These are phyloP conservation scores for Acanthosepion pharaonis DNA, from an alignment of 2,888 invertebrate genomes.

Conservation along the genomic window DNA sequence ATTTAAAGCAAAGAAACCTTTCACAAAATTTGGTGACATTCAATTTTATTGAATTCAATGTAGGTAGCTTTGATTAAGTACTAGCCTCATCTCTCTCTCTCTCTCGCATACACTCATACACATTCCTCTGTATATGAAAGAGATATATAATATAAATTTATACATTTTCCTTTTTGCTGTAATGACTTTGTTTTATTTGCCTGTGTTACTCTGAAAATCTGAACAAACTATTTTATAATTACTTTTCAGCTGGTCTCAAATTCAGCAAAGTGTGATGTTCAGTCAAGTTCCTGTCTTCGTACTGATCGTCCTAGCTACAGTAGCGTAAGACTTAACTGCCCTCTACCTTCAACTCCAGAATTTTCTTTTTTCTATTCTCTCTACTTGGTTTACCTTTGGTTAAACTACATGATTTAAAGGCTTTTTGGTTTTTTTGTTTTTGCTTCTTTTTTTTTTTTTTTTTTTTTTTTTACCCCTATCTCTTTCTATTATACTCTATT, in stretches of 20 bases:
- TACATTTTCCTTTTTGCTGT: background rate
- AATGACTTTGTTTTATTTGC: conserved; percentile 23
- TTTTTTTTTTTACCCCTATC: background rate
- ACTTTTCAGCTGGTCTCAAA: conserved; percentile 67
- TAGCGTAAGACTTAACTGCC: conserved; percentile 33
- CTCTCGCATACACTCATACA: no score
- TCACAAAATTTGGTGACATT: no score
- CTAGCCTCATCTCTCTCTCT: no score
- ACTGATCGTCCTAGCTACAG: conserved; percentile 23
- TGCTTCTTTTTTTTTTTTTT: no score
- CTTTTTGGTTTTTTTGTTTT: background rate
- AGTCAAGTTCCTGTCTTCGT: conserved; percentile 33
- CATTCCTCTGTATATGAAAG: no score
- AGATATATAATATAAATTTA: no score
- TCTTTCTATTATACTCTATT: background rate
- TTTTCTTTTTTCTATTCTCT: background rate
- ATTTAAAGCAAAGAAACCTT: no score
- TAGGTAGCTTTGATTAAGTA: no score
- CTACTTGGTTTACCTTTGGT: background rate
- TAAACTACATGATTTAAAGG: background rate
- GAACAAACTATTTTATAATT: conserved; percentile 47
- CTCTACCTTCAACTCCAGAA: background rate
- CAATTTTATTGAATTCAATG: no score
- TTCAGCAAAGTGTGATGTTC: conserved; percentile 64
- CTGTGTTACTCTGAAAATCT: background rate